Conservation (phyloP, 2,888 invertebrate genomes). For the Stenurella melanura region DNA sequence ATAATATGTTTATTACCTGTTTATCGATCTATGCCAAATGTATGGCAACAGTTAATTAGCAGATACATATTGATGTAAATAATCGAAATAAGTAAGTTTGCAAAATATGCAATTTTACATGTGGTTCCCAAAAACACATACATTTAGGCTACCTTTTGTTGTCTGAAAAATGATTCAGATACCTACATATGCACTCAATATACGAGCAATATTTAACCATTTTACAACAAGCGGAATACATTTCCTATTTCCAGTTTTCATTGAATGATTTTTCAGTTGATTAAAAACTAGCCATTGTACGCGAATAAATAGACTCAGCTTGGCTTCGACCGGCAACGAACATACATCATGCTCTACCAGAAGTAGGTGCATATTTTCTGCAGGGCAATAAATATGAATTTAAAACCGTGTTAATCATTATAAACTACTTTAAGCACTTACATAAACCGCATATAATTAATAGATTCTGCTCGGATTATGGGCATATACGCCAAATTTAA, state of each 20-base stretch:
- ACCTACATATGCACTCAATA: too few species aligned
- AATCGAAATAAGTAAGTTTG: too few species aligned
- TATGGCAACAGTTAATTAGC: too few species aligned
- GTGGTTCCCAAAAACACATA: background rate
- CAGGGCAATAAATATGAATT: background rate
- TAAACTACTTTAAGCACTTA: constrained; percentile 5
- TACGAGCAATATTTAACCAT: background rate
- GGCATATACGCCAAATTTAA: constrained; percentile 8
- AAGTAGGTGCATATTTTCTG: background rate
- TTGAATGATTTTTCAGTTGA: background rate
- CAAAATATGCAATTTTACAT: too few species aligned
- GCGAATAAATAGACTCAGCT: background rate
- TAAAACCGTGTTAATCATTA: background rate
- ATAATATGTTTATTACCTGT: too few species aligned
- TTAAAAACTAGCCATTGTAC: background rate
- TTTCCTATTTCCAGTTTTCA: background rate
- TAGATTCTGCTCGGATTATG: background rate
- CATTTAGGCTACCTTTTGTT: background rate
- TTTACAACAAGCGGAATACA: background rate
- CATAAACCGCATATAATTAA: constrained; percentile 15
- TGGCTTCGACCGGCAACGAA: background rate
- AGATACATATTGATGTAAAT: too few species aligned
- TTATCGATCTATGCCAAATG: too few species aligned
- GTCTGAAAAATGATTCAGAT: too few species aligned
- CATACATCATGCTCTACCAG: background rate